phyloP scores from a whole-genome alignment of 2,888 invertebrate species.

The Nowickia ferox region DNA sequence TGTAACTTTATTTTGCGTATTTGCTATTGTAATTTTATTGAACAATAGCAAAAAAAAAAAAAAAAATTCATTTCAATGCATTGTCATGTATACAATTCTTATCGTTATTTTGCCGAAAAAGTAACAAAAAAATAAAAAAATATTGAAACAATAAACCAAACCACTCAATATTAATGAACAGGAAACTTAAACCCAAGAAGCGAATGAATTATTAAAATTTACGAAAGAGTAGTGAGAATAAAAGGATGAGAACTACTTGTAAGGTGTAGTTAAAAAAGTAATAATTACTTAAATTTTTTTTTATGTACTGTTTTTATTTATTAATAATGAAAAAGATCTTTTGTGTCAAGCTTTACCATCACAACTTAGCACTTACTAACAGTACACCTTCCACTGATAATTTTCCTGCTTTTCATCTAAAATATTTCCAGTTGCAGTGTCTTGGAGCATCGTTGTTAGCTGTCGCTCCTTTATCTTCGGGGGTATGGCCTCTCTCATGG shows the following conservation, averaged over 20 bases:
- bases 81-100: slow-evolving; percentile 55
- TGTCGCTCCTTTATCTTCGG: too few species aligned
- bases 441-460: too few species aligned
- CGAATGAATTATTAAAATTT: slow-evolving; percentile 25
- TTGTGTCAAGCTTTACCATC: too few species aligned
- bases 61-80: slow-evolving; percentile 64
- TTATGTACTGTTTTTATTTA: not conserved
- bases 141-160: slow-evolving; percentile 4
- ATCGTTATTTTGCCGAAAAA: slow-evolving; percentile 40
- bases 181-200: not conserved
- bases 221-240: not conserved
- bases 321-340: not conserved
- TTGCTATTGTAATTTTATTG: slow-evolving; percentile 47
- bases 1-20: slow-evolving; percentile 10
- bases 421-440: too few species aligned
- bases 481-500: too few species aligned
- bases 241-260: not conserved
- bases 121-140: slow-evolving; percentile 1
- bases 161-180: slow-evolving; percentile 48
- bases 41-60: slow-evolving; percentile 36
- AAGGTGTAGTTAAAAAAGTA: not conserved
- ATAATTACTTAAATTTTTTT: slow-evolving; percentile 6
- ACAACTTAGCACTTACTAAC: too few species aligned
- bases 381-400: too few species aligned
- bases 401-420: too few species aligned